Percentiles rank a stretch among this genome's conserved stretches.
phyloP scores from a whole-genome alignment of 2,113 vertebrate species.

The Ceyx melanurus region DNA sequence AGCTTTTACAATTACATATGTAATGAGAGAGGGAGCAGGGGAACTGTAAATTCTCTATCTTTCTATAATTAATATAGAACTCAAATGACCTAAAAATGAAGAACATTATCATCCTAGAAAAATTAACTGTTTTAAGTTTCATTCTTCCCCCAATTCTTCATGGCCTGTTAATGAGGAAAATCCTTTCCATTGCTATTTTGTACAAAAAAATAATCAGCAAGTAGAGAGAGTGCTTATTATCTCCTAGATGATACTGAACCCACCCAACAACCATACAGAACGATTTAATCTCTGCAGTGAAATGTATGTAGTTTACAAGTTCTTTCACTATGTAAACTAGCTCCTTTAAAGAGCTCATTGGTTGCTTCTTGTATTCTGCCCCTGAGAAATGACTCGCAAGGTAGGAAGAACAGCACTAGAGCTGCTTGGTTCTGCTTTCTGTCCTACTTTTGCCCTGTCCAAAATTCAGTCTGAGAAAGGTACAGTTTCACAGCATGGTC shows the following conservation, averaged over 20 bases:
- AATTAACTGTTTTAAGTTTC: constrained; percentile 43
- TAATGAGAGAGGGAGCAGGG: constrained; percentile 23
- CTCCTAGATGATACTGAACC: not conserved
- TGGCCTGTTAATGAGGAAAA: constrained; percentile 13
- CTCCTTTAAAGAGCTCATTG: not conserved
- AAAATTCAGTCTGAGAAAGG: not conserved
- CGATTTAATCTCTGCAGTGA: not conserved
- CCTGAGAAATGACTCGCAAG: not conserved
- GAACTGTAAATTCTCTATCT: constrained; percentile 1
- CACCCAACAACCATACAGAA: not conserved
- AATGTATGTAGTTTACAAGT: not conserved
- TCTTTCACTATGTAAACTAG: not conserved
- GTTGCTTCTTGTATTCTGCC: not conserved
- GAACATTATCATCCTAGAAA: constrained; percentile 36
- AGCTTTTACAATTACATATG: constrained; percentile 30
- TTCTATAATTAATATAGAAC: constrained; percentile 28
- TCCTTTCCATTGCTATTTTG: constrained; percentile 29
- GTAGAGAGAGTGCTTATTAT: constrained; percentile 25
- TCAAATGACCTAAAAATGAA: constrained; percentile 34
- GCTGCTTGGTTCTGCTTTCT: not conserved
- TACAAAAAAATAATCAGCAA: not conserved
- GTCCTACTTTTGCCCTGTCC: not conserved
- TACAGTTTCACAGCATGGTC: not conserved
- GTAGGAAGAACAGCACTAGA: not conserved
- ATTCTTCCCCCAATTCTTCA: not conserved